phyloP scores from a whole-genome alignment of 2,888 invertebrate genomes.

The Cheilosia variabilis region DNA sequence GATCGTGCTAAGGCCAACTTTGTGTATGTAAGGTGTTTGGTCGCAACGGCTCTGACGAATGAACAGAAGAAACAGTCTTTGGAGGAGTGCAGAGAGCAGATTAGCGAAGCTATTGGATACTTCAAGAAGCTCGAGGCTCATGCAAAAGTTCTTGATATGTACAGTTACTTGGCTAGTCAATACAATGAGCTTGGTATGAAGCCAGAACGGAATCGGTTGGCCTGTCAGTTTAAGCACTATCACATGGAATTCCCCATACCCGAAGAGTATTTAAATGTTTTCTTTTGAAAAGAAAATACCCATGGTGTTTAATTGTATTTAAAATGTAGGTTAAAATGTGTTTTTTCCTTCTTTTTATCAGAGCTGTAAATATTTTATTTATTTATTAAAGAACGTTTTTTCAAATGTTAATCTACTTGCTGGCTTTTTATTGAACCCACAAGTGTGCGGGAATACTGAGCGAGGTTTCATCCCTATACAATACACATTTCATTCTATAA shows the following conservation, averaged over 20 bases:
- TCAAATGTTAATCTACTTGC: neutral
- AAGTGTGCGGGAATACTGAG: too few relatives aligned
- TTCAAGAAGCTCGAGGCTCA: constrained; percentile 91
- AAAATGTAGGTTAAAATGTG: neutral
- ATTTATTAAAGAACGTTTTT: constrained; percentile 34
- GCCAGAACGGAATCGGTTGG: constrained; percentile 91
- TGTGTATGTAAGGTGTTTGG: constrained; percentile 90
- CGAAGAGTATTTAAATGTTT: constrained; percentile 81
- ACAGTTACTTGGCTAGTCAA: constrained; percentile 86
- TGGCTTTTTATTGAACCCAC: neutral
- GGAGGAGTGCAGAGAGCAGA: constrained; percentile 83
- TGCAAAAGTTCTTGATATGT: constrained; percentile 88
- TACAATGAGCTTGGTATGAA: constrained; percentile 90
- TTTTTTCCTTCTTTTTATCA: neutral
- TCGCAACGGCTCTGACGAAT: constrained; percentile 86
- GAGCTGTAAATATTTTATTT: constrained; percentile 53
- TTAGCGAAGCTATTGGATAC: constrained; percentile 88
- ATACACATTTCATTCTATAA: too few relatives aligned
- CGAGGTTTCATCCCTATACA: too few relatives aligned
- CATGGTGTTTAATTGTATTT: neutral
- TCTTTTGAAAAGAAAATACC: constrained; percentile 74
- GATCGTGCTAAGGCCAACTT: constrained; percentile 91
- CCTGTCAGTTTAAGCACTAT: constrained; percentile 91
- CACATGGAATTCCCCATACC: constrained; percentile 88
- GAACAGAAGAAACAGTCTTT: constrained; percentile 77